Conservation (phyloP, 2,797 vertebrate species). For the Hirundo rustica region DNA sequence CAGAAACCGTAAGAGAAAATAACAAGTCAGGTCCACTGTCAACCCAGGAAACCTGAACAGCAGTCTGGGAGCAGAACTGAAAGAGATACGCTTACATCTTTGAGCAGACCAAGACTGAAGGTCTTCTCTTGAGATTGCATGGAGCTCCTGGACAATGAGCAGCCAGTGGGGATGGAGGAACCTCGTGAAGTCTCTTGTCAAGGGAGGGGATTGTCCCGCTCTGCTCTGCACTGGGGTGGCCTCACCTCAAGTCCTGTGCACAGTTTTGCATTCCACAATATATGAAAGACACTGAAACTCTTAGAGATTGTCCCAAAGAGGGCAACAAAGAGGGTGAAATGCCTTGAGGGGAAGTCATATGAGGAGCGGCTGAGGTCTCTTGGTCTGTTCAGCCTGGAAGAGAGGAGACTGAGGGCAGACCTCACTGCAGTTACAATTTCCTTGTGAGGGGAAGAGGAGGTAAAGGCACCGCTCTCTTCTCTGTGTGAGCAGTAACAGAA, state of each 20-base stretch:
- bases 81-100: neutral
- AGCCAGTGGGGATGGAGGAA: neutral
- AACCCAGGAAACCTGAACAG: neutral
- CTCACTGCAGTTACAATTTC: neutral
- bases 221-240: neutral
- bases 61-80: neutral
- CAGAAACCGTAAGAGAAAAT: neutral
- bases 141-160: neutral
- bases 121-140: neutral
- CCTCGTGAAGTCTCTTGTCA: neutral
- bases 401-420: neutral
- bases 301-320: neutral
- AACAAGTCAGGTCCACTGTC: neutral
- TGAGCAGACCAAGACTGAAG: neutral
- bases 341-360: neutral
- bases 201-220: neutral
- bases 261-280: neutral
- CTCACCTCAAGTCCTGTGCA: accelerated
- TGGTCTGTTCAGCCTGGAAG: neutral
- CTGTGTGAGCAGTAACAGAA: neutral
- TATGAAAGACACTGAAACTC: neutral
- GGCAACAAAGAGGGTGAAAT: accelerated
- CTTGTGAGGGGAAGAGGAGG: accelerated
- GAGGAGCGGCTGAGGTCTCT: neutral
- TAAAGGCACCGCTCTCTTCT: neutral